These are phyloP conservation scores for Hirtodrosophila trivittata DNA, from an alignment of 2,888 invertebrate genomes.

Conservation along the genomic window DNA sequence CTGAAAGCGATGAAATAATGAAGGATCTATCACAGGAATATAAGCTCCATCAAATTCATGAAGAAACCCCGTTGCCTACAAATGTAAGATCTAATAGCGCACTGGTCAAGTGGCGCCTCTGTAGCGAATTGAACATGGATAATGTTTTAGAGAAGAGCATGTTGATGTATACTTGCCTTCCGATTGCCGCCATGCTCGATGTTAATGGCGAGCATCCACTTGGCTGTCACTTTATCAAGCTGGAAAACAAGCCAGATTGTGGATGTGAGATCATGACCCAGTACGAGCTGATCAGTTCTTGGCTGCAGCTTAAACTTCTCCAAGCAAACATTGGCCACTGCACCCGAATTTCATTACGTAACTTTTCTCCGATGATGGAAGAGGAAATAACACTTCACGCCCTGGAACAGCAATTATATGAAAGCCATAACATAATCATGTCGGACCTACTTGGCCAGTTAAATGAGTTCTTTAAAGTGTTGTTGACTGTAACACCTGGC, in stretches of 20 bases:
- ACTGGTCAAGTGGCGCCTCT: conserved; percentile 65
- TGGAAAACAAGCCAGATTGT: conserved; percentile 80
- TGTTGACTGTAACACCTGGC: conserved; percentile 60
- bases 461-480: conserved; percentile 68
- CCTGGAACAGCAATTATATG: conserved; percentile 64
- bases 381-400: conserved; percentile 54
- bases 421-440: conserved; percentile 61
- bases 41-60: conserved; percentile 29
- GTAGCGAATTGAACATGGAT: neutral
- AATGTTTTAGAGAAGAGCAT: conserved; percentile 8
- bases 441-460: conserved; percentile 64
- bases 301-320: conserved; percentile 73
- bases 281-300: conserved; percentile 73
- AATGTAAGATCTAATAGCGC: conserved; percentile 35
- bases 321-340: conserved; percentile 52
- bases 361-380: conserved; percentile 62
- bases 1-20: neutral
- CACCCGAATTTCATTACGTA: conserved; percentile 60
- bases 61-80: neutral
- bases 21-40: conserved; percentile 20
- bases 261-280: conserved; percentile 80
- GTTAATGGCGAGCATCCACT: conserved; percentile 24
- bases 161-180: conserved; percentile 55
- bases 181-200: conserved; percentile 51
- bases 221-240: conserved; percentile 69